Base-by-base conservation (phyloP, 2,797 vertebrate species). In the Xiphophorus birchmanni region DNA sequence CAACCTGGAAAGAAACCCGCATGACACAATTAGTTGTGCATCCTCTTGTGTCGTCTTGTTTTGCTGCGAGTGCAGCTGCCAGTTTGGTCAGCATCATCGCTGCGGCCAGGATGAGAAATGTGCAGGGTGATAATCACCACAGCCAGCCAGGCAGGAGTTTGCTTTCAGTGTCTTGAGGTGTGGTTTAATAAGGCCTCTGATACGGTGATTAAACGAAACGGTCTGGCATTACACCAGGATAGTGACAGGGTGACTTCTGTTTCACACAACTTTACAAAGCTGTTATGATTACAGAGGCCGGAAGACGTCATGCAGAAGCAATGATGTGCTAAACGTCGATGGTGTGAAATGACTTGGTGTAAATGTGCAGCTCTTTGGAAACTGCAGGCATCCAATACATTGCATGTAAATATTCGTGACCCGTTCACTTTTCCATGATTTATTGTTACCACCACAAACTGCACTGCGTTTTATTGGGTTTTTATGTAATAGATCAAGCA, bases 111-210 rank as follows among this genome's bases (percentile, higher is more conserved):
- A 15, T 73, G 78, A 50, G 44, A 37, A 60, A 40, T 58, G 40
- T 2, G 79, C 83, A 78, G 35, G 40, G 73, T 58, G 78, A 84
- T 78, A 48, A 84, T 81, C 78, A 35, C 50, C 76, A 73, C 18
- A 77, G 60, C 48, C 83, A 82, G 77, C 48, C 83, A 83, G 77
- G 83, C 87, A 77, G 85, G 92, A 76, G 81, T 90, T 89, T 91
- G 93, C 86, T 92, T 86, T 83, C 77, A 42, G 69, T 48, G 40
- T 80, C 75, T 75, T 80, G 84, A 88, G 83, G 82, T 89, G 89
- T 84, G 83, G 85, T 90, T 84, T 73, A 78, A 83, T 77, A 78
- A 84, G 76, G 77, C 72, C 76, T 77, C 37, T 82, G 29, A 81
- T 77, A 42, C 35, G 37, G 52, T 87, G 73, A 60, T n/a, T 60